Conservation (phyloP, 1,140 invertebrate species). For the Rhynchophorus ferrugineus region DNA sequence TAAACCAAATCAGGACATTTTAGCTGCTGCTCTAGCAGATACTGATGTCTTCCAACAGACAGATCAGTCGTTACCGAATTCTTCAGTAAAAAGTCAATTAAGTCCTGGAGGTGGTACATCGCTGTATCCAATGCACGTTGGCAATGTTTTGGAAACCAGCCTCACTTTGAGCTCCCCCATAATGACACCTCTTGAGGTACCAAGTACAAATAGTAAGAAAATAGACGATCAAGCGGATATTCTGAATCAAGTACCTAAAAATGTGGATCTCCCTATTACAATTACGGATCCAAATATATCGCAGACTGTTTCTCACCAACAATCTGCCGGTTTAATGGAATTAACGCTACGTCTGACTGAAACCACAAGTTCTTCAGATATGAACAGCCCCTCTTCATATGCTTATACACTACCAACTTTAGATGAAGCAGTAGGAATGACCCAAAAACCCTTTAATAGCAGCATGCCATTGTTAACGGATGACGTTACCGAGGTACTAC, state of each 20-base stretch:
- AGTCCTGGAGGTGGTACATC: slow-evolving; percentile 41
- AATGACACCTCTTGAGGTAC: slow-evolving; percentile 69
- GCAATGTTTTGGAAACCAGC: slow-evolving; percentile 62
- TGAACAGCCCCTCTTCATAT: slow-evolving; percentile 35
- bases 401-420: slow-evolving; percentile 34
- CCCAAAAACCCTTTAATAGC: slow-evolving; percentile 30
- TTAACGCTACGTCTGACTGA: slow-evolving; percentile 62
- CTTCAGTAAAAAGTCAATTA: slow-evolving; percentile 32
- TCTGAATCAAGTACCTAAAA: slow-evolving; percentile 42
- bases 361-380: slow-evolving; percentile 41
- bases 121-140: slow-evolving; percentile 47
- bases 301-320: slow-evolving; percentile 48
- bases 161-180: slow-evolving; percentile 67
- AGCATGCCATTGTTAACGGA: slow-evolving; percentile 36
- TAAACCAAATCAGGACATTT: slow-evolving; percentile 57
- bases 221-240: slow-evolving; percentile 37
- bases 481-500: slow-evolving; percentile 25
- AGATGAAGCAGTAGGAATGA: slow-evolving; percentile 32
- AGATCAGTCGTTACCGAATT: slow-evolving; percentile 31
- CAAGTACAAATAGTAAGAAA: slow-evolving; percentile 49
- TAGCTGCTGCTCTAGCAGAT: slow-evolving; percentile 66
- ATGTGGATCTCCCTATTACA: slow-evolving; percentile 47
- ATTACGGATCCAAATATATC: slow-evolving; percentile 48
- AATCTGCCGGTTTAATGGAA: slow-evolving; percentile 41
- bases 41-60: slow-evolving; percentile 61